Evolutionary conservation across 2,888 invertebrate genomes (phyloP), one percentile per base, ranked within the genome.

Genomic region (Pimpla rufipes): DNA sequence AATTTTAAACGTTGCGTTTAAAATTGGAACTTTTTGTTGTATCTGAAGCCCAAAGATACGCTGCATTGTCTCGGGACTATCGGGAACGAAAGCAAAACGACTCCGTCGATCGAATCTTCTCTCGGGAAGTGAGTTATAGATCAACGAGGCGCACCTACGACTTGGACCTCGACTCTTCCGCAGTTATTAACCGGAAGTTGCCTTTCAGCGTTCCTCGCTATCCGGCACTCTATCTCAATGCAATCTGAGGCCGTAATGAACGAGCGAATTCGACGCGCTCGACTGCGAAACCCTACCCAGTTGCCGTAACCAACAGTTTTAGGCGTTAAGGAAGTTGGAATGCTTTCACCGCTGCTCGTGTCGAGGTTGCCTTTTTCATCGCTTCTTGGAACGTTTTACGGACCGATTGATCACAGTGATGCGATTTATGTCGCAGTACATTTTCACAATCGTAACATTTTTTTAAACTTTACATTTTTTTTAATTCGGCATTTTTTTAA

Each of bases 71-170:
- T 47, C 13, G 45, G 67, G 29, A 11, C 47, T 67, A 52, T 52
- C 52, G 6, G 52, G 18, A 5, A 18, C 52, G 0, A 7, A 16
- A 52, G 10, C 52, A 21, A 52, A 18, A 52, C 16, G 52, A 10
- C 16, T 52, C 21, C 18, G 10, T 7, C 52, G 52, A 45, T 18
- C 18, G 18, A 52, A 18, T 1, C 52, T 18, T 8, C 52, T 6
- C 21, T 21, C 16, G 18, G 21, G 1, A 52, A 52, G 18, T 8
- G 2, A 52, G 52, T 52, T 52, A 52, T 52, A 18, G 18, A 52
- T 52, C 52, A 52, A 52, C 16, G 52, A 52, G 52, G 18, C 52
- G 18, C 52, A 52, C 52, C 52, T 52, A 52, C 52, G 52, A 52
- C 18, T 52, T 52, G 21, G 18, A 52, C 52, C 16, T 52, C 21